Percentiles rank a stretch among this genome's conserved stretches.
Evolutionary conservation across 2,888 invertebrate genomes (phyloP).

Genomic region (Balanococcus diminutus): DNA sequence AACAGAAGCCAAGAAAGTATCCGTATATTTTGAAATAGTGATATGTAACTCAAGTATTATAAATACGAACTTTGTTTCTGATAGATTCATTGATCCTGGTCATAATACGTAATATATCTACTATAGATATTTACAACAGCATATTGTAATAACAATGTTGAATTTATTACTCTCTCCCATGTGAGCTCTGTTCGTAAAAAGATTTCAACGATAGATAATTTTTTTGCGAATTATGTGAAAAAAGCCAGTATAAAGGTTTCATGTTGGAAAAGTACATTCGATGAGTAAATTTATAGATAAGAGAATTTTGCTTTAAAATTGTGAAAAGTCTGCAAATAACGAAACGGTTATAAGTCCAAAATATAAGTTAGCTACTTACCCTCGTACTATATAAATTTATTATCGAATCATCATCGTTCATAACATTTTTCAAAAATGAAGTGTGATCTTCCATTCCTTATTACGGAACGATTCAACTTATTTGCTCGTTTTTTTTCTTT

Average conservation of each 20-base stretch:
- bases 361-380: not conserved
- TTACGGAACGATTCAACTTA: constrained; percentile 11
- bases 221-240: not conserved
- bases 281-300: not conserved
- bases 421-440: constrained; percentile 10
- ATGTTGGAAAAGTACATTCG: not conserved
- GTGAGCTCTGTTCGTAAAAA: no score
- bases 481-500: not conserved
- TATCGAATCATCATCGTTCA: constrained; percentile 24
- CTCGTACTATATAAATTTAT: not conserved
- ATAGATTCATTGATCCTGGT: no score
- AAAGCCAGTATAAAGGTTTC: not conserved
- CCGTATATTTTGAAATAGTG: no score
- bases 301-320: not conserved
- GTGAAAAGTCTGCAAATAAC: not conserved
- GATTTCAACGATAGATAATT: not conserved
- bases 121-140: no score
- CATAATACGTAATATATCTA: no score
- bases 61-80: no score
- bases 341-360: no score
- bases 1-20: no score
- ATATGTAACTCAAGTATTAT: no score
- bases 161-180: no score
- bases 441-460: not conserved
- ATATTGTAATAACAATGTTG: not conserved